phyloP scores from a whole-genome alignment of 1,140 invertebrate genomes.

The Charaxes varanes region DNA sequence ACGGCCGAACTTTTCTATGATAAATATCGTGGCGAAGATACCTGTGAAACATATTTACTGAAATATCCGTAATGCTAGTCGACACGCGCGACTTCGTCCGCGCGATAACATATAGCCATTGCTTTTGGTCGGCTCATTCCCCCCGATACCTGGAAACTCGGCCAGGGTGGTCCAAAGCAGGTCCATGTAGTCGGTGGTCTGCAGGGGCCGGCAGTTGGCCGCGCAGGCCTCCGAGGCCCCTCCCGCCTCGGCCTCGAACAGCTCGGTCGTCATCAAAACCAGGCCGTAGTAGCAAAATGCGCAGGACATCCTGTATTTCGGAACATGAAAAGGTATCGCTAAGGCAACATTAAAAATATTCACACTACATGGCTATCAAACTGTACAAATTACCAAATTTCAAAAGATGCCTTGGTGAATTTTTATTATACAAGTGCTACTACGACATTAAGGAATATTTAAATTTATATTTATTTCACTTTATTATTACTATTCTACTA shows the following conservation, averaged over 20 bases:
- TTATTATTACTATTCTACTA: too few relatives aligned
- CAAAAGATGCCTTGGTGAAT: too few relatives aligned
- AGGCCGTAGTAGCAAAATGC: slow-evolving; percentile 98
- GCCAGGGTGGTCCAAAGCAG: slow-evolving; percentile 95
- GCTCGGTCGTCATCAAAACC: slow-evolving; percentile 95
- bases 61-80: neutral
- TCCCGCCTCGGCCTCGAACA: slow-evolving; percentile 84
- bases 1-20: slow-evolving; percentile 92
- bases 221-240: slow-evolving; percentile 75
- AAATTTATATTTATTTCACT: too few relatives aligned
- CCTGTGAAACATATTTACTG: slow-evolving; percentile 74
- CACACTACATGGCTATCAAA: too few relatives aligned
- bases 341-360: neutral
- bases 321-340: neutral
- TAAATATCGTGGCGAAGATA: slow-evolving; percentile 92
- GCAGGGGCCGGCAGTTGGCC: slow-evolving; percentile 84
- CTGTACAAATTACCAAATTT: too few relatives aligned
- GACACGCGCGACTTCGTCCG: too few relatives aligned
- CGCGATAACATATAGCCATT: neutral
- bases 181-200: slow-evolving; percentile 93
- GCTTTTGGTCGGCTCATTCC: neutral
- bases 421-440: too few relatives aligned
- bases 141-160: slow-evolving; percentile 89
- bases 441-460: too few relatives aligned
- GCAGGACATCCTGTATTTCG: slow-evolving; percentile 86